Percentiles rank a stretch among this genome's conserved stretches.
phyloP scores from a whole-genome alignment of 1,140 invertebrate genomes.

The Cydia pomonella region DNA sequence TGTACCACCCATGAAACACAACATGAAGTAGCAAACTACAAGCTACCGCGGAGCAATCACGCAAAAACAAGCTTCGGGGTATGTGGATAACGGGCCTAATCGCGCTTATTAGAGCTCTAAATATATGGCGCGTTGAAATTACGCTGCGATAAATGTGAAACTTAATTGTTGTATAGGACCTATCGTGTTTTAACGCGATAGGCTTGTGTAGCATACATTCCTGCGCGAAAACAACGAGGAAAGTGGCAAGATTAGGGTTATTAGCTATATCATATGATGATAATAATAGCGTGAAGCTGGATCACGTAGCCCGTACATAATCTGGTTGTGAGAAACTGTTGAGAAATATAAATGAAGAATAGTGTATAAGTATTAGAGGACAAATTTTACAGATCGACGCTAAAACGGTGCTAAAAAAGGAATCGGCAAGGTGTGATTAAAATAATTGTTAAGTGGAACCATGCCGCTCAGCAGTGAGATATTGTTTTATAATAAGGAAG shows the following conservation, averaged over 20 bases:
- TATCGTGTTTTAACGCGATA: not conserved
- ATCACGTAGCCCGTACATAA: not conserved
- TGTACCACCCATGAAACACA: constrained; percentile 5
- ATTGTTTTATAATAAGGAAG: too few species aligned
- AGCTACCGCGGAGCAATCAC: constrained; percentile 40
- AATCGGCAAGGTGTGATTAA: too few species aligned
- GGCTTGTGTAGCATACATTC: not conserved
- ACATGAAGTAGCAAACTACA: constrained; percentile 30
- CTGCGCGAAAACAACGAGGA: not conserved
- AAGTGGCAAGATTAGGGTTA: not conserved
- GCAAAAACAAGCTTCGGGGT: constrained; percentile 47
- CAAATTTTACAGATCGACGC: too few species aligned
- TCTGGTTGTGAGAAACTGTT: not conserved
- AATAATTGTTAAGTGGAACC: too few species aligned
- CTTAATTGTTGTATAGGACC: constrained; percentile 19
- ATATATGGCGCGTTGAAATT: constrained; percentile 14
- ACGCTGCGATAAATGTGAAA: constrained; percentile 28
- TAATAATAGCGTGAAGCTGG: not conserved
- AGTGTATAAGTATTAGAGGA: too few species aligned
- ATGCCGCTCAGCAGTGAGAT: too few species aligned
- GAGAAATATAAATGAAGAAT: too few species aligned
- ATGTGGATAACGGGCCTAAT: constrained; percentile 42
- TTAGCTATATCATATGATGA: not conserved
- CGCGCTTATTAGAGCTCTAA: constrained; percentile 25
- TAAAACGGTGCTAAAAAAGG: too few species aligned